These are phyloP conservation scores for Aleiodes leptofemur DNA, from an alignment of 2,888 invertebrate species.

Conservation along the genomic window DNA sequence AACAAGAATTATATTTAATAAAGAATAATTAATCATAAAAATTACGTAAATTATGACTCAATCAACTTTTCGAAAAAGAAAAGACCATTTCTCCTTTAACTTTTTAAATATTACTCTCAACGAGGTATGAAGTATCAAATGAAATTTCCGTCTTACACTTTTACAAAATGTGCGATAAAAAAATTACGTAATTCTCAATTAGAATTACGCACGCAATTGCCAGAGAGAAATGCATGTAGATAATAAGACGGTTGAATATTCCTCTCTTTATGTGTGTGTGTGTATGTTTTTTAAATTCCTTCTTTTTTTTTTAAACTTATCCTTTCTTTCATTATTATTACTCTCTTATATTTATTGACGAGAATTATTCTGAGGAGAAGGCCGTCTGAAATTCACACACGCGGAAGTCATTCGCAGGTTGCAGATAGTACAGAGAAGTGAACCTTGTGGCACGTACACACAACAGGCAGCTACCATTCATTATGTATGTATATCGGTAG, in stretches of 20 bases:
- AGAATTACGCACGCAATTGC: conserved; percentile 48
- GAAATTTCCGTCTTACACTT: conserved; percentile 36
- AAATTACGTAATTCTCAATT: conserved; percentile 47
- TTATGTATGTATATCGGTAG: conserved; percentile 43
- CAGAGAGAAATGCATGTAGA: conserved; percentile 32
- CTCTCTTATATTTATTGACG: conserved; percentile 11
- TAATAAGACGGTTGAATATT: neutral
- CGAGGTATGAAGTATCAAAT: conserved; percentile 40
- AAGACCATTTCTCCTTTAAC: neutral
- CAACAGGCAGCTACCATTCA: conserved; percentile 22
- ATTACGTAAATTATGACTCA: conserved; percentile 10
- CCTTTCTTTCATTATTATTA: conserved; percentile 7
- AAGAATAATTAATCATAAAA: neutral
- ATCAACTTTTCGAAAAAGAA: conserved; percentile 2
- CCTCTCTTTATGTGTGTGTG: neutral
- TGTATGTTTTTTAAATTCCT: too few relatives aligned
- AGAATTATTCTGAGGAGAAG: conserved; percentile 11
- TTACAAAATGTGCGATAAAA: conserved; percentile 32
- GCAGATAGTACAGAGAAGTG: conserved; percentile 16
- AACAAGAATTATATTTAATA: neutral
- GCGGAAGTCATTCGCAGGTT: conserved; percentile 34
- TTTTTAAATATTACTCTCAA: conserved; percentile 21
- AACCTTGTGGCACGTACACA: conserved; percentile 34
- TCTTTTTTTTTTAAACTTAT: neutral
- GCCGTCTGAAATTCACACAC: conserved; percentile 38